phyloP scores from a whole-genome alignment of 2,888 invertebrate species.

The Resseliella maxima region DNA sequence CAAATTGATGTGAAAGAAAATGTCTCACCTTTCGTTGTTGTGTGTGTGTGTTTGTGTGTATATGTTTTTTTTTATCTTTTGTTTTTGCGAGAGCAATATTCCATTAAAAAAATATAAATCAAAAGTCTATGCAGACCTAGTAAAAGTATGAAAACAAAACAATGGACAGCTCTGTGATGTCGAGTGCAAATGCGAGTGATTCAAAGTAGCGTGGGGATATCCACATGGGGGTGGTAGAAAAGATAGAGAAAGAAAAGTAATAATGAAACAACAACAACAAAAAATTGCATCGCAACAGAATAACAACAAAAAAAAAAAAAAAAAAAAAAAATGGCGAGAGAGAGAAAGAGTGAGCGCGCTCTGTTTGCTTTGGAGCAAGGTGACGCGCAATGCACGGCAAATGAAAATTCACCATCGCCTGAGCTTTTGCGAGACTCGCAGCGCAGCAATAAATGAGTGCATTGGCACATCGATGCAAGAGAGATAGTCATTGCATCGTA shows the following conservation, averaged over 20 bases:
- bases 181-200: conserved; percentile 21
- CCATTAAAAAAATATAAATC: conserved; percentile 54
- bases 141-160: background rate
- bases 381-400: background rate
- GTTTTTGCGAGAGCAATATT: conserved; percentile 18
- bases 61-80: too few relatives aligned
- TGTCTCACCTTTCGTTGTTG: conserved; percentile 21
- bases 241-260: conserved; percentile 21
- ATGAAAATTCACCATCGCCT: conserved; percentile 34
- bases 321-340: too few relatives aligned
- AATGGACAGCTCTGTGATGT: conserved; percentile 24
- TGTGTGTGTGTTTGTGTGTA: too few relatives aligned
- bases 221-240: background rate
- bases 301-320: background rate
- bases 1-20: conserved; percentile 48
- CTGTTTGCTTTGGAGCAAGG: conserved; percentile 11
- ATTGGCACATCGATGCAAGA: conserved; percentile 38
- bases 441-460: conserved; percentile 37
- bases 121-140: conserved; percentile 23
- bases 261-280: conserved; percentile 3
- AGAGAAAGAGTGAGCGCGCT: background rate
- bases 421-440: background rate
- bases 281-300: background rate
- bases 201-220: background rate
- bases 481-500: conserved; percentile 41